These are phyloP conservation scores for Eutolmus rufibarbis DNA, from an alignment of 2,888 invertebrate species.

Conservation along the genomic window DNA sequence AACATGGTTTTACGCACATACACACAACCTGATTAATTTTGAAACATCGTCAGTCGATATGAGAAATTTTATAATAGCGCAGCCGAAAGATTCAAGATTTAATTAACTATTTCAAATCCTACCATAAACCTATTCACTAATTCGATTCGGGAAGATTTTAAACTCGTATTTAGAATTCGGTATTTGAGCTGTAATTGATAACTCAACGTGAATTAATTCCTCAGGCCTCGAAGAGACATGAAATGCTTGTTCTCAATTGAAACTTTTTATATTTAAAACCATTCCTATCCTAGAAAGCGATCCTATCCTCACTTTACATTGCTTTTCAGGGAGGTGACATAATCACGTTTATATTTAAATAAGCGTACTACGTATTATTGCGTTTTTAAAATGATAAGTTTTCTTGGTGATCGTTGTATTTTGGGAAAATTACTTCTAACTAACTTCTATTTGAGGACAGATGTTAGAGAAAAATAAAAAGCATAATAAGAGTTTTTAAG, in stretches of 20 bases:
- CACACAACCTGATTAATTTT: neutral
- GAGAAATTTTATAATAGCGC: neutral
- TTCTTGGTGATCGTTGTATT: neutral
- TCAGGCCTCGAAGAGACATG: neutral
- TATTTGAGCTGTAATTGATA: too few species aligned
- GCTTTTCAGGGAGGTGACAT: neutral
- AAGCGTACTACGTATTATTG: neutral
- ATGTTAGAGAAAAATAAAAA: neutral
- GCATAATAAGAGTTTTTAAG: neutral
- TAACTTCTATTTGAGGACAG: neutral
- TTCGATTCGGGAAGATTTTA: neutral
- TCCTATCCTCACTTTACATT: neutral
- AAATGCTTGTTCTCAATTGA: neutral
- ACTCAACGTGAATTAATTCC: too few species aligned
- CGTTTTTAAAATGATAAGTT: neutral
- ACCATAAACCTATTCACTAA: neutral
- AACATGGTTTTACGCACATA: neutral
- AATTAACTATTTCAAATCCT: neutral
- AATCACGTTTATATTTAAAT: neutral
- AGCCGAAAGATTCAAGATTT: neutral
- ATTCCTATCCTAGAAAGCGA: neutral
- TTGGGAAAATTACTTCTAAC: neutral
- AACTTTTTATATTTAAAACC: neutral
- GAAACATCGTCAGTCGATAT: neutral
- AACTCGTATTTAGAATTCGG: neutral